Conservation (phyloP, 2,113 vertebrate genomes). For the Tupaia tana region DNA sequence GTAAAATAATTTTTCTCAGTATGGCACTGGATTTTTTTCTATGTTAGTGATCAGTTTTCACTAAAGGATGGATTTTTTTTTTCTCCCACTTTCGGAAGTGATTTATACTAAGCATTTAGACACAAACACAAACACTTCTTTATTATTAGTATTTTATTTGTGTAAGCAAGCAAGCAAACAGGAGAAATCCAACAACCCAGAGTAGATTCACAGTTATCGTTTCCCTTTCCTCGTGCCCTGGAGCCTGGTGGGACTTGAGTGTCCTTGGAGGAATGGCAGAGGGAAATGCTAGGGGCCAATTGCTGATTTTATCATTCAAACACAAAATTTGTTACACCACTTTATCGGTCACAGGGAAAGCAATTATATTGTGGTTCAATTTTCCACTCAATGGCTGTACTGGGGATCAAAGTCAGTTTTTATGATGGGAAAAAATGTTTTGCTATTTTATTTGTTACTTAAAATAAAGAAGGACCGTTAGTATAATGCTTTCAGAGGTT, state of each 20-base stretch:
- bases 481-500: conserved; percentile 59
- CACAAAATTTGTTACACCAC: conserved; percentile 94
- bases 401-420: conserved; percentile 92
- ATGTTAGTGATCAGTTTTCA: conserved; percentile 71
- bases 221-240: conserved; percentile 87
- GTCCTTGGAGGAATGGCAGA: conserved; percentile 93
- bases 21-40: conserved; percentile 71
- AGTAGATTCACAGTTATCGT: conserved; percentile 90
- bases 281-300: conserved; percentile 91
- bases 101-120: conserved; percentile 81
- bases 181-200: conserved; percentile 82
- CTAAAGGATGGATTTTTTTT: conserved; percentile 1
- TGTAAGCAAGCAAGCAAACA: conserved; percentile 41
- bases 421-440: conserved; percentile 87
- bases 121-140: conserved; percentile 71
- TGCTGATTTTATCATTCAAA: conserved; percentile 95
- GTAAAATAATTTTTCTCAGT: conserved; percentile 83
- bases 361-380: conserved; percentile 95
- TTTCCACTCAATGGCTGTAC: conserved; percentile 93
- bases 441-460: conserved; percentile 88
- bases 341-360: conserved; percentile 94
- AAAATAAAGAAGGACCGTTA: conserved; percentile 83
- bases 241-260: conserved; percentile 90
- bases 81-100: conserved; percentile 56
- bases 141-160: conserved; percentile 55